Evolutionary conservation across 2,113 vertebrate genomes (phyloP).

Genomic region (Atlantisia rogersi): DNA sequence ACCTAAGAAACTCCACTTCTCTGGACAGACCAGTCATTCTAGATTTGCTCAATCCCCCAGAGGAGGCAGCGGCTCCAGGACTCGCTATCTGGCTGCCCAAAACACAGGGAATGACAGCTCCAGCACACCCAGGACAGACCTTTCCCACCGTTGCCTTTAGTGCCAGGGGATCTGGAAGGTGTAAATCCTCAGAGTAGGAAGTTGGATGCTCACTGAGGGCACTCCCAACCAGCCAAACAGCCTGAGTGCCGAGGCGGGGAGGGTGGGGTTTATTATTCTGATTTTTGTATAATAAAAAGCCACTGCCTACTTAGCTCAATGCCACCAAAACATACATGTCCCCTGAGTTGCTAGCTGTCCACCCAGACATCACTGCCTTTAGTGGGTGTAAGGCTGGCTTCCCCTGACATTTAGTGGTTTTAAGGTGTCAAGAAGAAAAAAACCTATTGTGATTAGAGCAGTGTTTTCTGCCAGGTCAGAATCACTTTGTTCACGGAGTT

Average conservation of each 20-base stretch:
- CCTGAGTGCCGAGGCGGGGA: not conserved
- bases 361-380: not conserved
- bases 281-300: not conserved
- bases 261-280: not conserved
- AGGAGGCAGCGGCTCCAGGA: not conserved
- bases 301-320: not conserved
- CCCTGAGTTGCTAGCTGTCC: not conserved
- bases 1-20: not conserved
- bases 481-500: not conserved
- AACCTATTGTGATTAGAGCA: accelerated
- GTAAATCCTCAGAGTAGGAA: not conserved
- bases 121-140: not conserved
- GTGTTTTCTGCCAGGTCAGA: not conserved
- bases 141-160: not conserved
- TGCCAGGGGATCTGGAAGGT: not conserved
- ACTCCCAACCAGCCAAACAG: not conserved
- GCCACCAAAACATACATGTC: not conserved
- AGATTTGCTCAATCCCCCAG: not conserved
- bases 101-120: not conserved
- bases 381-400: not conserved
- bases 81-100: not conserved
- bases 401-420: not conserved
- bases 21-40: not conserved
- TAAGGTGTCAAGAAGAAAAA: not conserved
- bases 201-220: not conserved